phyloP scores from a whole-genome alignment of 2,888 invertebrate genomes.

The Achlya flavicornis region DNA sequence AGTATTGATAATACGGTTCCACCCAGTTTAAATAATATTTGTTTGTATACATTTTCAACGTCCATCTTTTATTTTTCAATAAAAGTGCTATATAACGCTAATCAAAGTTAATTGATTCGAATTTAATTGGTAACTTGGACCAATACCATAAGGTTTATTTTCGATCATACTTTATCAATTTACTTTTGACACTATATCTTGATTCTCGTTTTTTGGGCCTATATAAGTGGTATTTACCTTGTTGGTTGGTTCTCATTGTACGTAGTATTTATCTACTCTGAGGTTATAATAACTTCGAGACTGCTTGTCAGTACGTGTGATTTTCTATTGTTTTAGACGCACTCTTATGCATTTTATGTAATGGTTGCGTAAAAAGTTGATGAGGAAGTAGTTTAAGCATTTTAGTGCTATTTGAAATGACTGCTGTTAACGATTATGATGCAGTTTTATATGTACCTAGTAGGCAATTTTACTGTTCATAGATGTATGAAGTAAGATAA shows the following conservation, averaged over 20 bases:
- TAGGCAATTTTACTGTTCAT: neutral
- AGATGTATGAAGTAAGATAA: neutral
- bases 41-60: neutral
- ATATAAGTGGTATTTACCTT: neutral
- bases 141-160: no score
- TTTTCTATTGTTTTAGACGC: conserved; percentile 1
- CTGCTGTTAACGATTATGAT: conserved; percentile 9
- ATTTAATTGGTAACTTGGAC: neutral
- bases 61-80: neutral
- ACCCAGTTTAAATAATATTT: neutral
- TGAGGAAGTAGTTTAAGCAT: conserved; percentile 45
- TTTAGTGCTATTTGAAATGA: conserved; percentile 29
- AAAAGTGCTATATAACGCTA: no score
- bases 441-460: neutral
- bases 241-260: neutral
- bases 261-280: no score
- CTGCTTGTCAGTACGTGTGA: neutral
- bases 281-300: neutral
- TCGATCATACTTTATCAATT: no score
- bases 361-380: conserved; percentile 46
- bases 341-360: conserved; percentile 40
- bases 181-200: neutral
- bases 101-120: neutral
- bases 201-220: neutral
- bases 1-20: neutral